Evolutionary conservation across 2,113 vertebrate genomes (phyloP), one percentile per base, ranked within the genome.

Genomic region (Anas platyrhynchos): DNA sequence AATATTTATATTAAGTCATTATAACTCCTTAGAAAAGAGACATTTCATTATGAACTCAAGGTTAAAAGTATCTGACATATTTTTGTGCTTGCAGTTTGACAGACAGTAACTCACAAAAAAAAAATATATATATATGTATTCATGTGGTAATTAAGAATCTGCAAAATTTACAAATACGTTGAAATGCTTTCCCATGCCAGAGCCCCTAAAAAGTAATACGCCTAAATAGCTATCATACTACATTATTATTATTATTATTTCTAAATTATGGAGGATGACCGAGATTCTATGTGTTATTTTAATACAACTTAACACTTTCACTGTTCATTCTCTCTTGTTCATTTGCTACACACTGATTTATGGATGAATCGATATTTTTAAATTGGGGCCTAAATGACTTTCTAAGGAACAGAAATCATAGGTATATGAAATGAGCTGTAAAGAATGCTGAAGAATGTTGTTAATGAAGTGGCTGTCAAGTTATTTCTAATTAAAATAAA

Each of bases 401-500:
- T 84, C 20, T 62, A 31, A 93, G 80, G 55, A 86, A 31, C 3
- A 87, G 25, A 27, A 22, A 56, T 62, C 61, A 59, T 9, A 71
- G 25, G 44, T 73, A 68, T 46, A 81, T 58, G 8, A 91, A 91
- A 84, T 26, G 32, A 88, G 32, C 12, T 88, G n/a, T 38, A 84
- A 92, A 81, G 41, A 82, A 54, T 48, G 36, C 15, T 71, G 25
- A 94, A 88, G 16, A 92, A 76, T 63, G 16, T 48, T 86, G 38
- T 63, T 86, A 72, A 87, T 43, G 34, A 29, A 62, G 38, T 48
- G 44, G 12, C 7, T 82, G 14, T 91, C 69, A 85, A 44, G 20
- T 44, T 69, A 54, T 76, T 88, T 92, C 36, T 88, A 83, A 90
- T 95, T 75, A 67, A 92, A 94, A 80, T 87, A 82, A 93, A 75